Evolutionary conservation across 2,888 invertebrate genomes (phyloP), one percentile per base, ranked within the genome.

Genomic region (Parnassius orleans): DNA sequence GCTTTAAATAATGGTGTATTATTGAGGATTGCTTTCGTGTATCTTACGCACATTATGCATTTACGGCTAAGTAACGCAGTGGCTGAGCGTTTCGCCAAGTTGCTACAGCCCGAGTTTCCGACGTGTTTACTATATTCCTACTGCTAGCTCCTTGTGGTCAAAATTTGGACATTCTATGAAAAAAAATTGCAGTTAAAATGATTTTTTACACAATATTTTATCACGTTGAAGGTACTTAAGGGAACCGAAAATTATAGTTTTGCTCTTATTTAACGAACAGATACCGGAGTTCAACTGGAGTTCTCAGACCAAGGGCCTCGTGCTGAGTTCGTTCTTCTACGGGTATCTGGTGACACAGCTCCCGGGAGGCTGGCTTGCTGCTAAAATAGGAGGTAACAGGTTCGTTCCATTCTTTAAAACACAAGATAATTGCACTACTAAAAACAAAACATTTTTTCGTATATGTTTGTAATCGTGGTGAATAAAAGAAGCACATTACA

Each of bases 271-370:
- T 0, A 15, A 53, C 15, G 10, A 12, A 48, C 88, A 95, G 94
- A 86, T 90, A n/a, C 94, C 93, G 69, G 96, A 96, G 74, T 97
- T 97, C 76, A 93, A 95, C 66, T 97, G 97, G 97, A 94, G 95
- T 72, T 93, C 95, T 0, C 94, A 94, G 77, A 93, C 95, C 48
- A 95, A 95, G 83, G 97, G 97, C 0, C 86, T 95, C 58, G 93
- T 98, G 43, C 85, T 98, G 57, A 96, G 96, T 74, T 96, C 97
- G 0, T 98, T 98, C 86, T 98, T 98, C 91, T 97, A 97, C 77
- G 97, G 97, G 0, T 98, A 98, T 84, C 93, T 97, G 63, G 83
- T 95, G 63, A 97, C 97, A 0, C 97, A 96, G 82, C 87, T 97
- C 50, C 93, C 95, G 0, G 97, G 97, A 0, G 97, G 97, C 55